phyloP scores from a whole-genome alignment of 2,113 vertebrate species.

The Amia ocellicauda region DNA sequence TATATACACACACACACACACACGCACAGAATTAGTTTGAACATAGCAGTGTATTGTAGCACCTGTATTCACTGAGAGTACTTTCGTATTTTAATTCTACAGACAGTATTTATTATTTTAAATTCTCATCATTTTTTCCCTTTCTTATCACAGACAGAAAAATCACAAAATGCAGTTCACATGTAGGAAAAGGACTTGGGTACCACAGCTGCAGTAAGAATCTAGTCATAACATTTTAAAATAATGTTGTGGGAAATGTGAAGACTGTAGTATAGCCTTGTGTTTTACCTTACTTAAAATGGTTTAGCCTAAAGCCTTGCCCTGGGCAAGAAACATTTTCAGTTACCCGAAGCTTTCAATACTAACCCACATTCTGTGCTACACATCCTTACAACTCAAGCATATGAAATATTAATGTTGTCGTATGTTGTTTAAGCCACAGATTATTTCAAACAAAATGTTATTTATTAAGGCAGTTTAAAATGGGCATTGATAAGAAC shows the following conservation, averaged over 20 bases:
- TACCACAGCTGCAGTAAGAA: slow-evolving; percentile 32
- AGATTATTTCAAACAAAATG: background rate
- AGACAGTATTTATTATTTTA: too few relatives aligned
- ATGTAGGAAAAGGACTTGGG: background rate
- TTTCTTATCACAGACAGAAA: background rate
- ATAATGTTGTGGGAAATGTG: slow-evolving; percentile 11
- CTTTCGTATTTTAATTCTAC: too few relatives aligned
- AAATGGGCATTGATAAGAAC: background rate
- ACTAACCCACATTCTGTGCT: slow-evolving; percentile 5
- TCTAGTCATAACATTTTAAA: slow-evolving; percentile 37
- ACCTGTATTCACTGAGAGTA: too few relatives aligned
- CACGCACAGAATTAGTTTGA: too few relatives aligned
- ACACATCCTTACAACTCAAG: slow-evolving; percentile 7
- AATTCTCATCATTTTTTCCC: too few relatives aligned
- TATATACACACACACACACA: too few relatives aligned
- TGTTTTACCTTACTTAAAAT: slow-evolving; percentile 19
- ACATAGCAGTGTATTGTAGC: too few relatives aligned
- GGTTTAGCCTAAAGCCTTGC: slow-evolving; percentile 25
- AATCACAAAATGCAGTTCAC: background rate
- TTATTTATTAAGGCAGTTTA: background rate
- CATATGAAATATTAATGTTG: slow-evolving; percentile 21
- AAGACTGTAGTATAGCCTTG: slow-evolving; percentile 10
- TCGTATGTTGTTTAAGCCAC: slow-evolving; percentile 2
- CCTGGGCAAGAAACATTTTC: slow-evolving; percentile 20
- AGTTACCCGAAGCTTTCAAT: slow-evolving; percentile 3